phyloP scores from a whole-genome alignment of 2,113 vertebrate genomes.

The Numenius arquata region DNA sequence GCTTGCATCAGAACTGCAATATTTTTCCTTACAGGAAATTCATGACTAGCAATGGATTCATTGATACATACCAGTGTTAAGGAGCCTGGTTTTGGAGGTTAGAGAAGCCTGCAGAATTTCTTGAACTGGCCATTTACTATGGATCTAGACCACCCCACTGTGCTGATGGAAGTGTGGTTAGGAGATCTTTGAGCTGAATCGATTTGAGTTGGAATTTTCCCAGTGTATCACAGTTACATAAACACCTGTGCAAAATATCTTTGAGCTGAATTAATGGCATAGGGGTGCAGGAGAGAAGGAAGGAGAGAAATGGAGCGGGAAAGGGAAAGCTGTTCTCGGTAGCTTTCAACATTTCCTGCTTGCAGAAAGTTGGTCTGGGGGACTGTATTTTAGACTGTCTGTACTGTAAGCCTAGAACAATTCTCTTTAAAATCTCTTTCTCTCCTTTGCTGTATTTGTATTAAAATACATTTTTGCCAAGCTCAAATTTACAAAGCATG shows the following conservation, averaged over 20 bases:
- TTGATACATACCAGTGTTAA: background rate
- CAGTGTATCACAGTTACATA: constrained; percentile 54
- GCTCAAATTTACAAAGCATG: background rate
- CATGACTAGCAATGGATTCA: background rate
- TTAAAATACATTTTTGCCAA: background rate
- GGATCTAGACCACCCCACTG: background rate
- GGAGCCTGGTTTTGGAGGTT: background rate
- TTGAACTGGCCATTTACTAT: constrained; percentile 6
- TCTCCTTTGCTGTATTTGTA: background rate
- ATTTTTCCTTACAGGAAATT: constrained; percentile 5
- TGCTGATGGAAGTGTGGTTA: constrained; percentile 20
- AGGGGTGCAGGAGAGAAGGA: background rate
- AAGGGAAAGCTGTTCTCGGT: constrained; percentile 6
- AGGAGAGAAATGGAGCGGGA: background rate
- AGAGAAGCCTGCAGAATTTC: background rate
- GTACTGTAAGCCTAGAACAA: background rate
- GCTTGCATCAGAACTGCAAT: background rate
- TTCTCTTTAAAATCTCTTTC: background rate
- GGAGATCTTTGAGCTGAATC: constrained; percentile 21
- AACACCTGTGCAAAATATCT: constrained; percentile 51
- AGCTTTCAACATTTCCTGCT: background rate
- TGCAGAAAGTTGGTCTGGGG: background rate
- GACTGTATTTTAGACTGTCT: background rate
- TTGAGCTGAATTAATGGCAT: constrained; percentile 32
- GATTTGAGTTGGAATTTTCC: constrained; percentile 43